Evolutionary conservation across 1,140 invertebrate species (phyloP).

Genomic region (Drosophila insularis): DNA sequence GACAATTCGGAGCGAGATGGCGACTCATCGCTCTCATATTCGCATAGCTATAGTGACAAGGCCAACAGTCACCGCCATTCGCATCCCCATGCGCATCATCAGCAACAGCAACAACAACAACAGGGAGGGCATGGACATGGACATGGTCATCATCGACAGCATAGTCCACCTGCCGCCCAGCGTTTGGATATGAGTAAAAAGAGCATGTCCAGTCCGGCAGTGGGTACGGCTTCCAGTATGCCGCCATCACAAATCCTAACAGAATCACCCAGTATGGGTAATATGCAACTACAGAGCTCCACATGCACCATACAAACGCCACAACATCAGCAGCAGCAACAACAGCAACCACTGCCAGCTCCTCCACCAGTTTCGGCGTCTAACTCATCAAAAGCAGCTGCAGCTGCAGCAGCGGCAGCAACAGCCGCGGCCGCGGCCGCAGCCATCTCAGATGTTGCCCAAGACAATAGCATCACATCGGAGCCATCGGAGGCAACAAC

Average conservation of each 20-base stretch:
- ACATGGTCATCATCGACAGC: slow-evolving; percentile 48
- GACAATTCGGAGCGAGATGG: slow-evolving; percentile 74
- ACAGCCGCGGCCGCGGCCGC: neutral
- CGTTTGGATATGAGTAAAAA: slow-evolving; percentile 77
- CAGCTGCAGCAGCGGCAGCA: neutral
- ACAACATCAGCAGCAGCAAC: slow-evolving; percentile 66
- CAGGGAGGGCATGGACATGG: slow-evolving; percentile 34
- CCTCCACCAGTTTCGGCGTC: slow-evolving; percentile 35
- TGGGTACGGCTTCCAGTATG: slow-evolving; percentile 46
- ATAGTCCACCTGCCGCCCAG: slow-evolving; percentile 69
- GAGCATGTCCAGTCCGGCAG: slow-evolving; percentile 80
- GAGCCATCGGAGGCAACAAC: slow-evolving; percentile 81
- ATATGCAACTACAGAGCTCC: slow-evolving; percentile 68
- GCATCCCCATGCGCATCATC: slow-evolving; percentile 53
- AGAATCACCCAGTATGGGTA: slow-evolving; percentile 79
- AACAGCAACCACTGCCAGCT: slow-evolving; percentile 46
- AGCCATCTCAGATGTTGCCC: slow-evolving; percentile 60
- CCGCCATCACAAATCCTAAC: slow-evolving; percentile 55
- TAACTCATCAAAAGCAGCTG: slow-evolving; percentile 13
- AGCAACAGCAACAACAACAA: slow-evolving; percentile 37
- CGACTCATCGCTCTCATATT: slow-evolving; percentile 77
- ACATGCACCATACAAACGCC: slow-evolving; percentile 76
- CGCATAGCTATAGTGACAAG: slow-evolving; percentile 75
- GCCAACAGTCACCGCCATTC: slow-evolving; percentile 49
- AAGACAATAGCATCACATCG: slow-evolving; percentile 81